Evolutionary conservation across 1,140 invertebrate species (phyloP), one percentile per base, ranked within the genome.

Genomic region (Ditylenchus dipsaci): DNA sequence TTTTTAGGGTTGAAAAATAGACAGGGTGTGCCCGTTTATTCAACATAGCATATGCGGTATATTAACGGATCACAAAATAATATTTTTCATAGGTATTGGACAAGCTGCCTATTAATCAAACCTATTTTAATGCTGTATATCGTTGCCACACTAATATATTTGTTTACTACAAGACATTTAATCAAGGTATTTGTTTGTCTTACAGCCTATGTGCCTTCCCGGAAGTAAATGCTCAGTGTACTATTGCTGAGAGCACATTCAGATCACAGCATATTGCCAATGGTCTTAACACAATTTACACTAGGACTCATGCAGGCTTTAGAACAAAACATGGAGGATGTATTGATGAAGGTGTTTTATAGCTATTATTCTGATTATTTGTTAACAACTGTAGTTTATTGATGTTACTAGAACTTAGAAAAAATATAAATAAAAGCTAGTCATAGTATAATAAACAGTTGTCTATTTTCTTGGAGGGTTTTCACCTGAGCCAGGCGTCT

Each of bases 131-230:
- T 38, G 19, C 67, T 19, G 43, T 68, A 53, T 47, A 42, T 1
- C 17, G 30, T 21, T 68, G 67, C 26, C 67, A 68, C 33, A 60
- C 21, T 17, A 43, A 26, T 26, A 68, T 68, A 11, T 68, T 68
- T 63, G 61, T 43, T 43, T 68, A 61, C 56, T 68, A 68, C 29
- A 68, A 68, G 53, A 27, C 27, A 53, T 30, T 63, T 33, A 53
- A 63, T 21, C 1, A 53, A 29, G 38, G 59, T 5, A 27, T 43
- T 23, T 68, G 67, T n/a, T 57, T 68, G 11, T 68, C 67, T 17
- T 68, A 68, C 56, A 63, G 43, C 27, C 56, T 68, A 17, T 68
- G 67, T 38, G 61, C 23, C 17, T 56, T 68, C 30, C 67, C 67
- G 7, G 26, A 21, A 61, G 1, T 62, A 1, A 56, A 63, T 21